Evolutionary conservation across 2,888 invertebrate genomes (phyloP), one percentile per base, ranked within the genome.

Genomic region (Corythucha ciliata): DNA sequence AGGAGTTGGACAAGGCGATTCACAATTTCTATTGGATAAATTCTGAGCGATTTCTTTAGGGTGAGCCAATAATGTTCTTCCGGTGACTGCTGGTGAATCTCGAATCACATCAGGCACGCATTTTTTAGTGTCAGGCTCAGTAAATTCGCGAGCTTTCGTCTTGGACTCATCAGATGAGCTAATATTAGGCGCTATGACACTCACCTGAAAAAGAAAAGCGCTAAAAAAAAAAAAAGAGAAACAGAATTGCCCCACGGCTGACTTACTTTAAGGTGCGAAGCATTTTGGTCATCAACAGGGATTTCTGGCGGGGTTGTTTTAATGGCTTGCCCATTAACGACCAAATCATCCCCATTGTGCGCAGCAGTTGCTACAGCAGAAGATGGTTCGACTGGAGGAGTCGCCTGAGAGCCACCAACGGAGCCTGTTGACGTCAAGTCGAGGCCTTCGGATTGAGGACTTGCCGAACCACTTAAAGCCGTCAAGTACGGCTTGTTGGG

Each of bases 401-500:
- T n/a, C n/a, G 42, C 34, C 16, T 54, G 50, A 22, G 32, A 21
- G 24, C 45, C 27, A 27, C 40, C 49, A 21, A 50, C 51, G 22
- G 37, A n/a, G n/a, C n/a, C n/a, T n/a, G n/a, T n/a, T n/a, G 47
- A 39, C 0, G 47, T 48, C 26, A 48, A 33, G 22, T 57, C 54
- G 8, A 54, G 49, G 33, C 54, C 47, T 26, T 55, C 57, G 8
- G 57, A 55, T 36, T 58, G 57, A 20, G 56, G 56, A 41, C 56
- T 58, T 2, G 59, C 56, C 29, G 58, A 49, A 3, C 49, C 49
- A 5, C 25, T 20, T 18, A 18, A 44, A 29, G 42, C 53, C 18
- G 46, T 34, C 42, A 53, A 60, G 16, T 70, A 58, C 1, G 69
- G 70, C 59, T 65, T 65, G 4, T 63, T 62, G 7, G 61, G 26